Evolutionary conservation across 1,140 invertebrate genomes (phyloP).

Genomic region (Ladona fulva): DNA sequence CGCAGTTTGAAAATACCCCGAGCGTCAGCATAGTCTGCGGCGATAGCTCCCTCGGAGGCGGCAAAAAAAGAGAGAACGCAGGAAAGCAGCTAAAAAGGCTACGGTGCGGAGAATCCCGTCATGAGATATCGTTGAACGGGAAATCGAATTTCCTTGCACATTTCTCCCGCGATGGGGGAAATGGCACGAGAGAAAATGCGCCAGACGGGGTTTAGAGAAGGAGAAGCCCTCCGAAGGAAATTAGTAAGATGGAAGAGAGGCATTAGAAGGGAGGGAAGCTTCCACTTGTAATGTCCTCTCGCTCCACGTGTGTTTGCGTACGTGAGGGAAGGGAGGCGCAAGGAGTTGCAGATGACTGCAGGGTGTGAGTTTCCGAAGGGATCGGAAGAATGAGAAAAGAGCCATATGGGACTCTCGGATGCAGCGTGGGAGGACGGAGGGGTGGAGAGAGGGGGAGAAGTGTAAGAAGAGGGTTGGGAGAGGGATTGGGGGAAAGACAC

Average conservation of each 20-base stretch:
- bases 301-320: constrained; percentile 1
- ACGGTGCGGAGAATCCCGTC: neutral
- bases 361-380: too few species aligned
- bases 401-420: too few species aligned
- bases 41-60: too few species aligned
- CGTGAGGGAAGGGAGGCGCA: neutral
- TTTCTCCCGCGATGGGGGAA: neutral
- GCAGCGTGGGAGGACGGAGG: too few species aligned
- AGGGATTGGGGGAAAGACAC: too few species aligned
- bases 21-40: too few species aligned
- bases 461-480: too few species aligned
- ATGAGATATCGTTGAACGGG: neutral
- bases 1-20: too few species aligned
- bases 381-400: too few species aligned
- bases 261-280: neutral
- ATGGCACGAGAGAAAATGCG: neutral
- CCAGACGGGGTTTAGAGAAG: neutral
- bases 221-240: neutral
- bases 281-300: neutral
- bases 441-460: too few species aligned
- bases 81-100: neutral
- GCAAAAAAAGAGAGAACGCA: neutral
- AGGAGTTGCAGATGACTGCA: too few species aligned
- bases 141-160: constrained; percentile 4
- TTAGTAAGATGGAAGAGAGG: neutral